phyloP scores from a whole-genome alignment of 2,888 invertebrate species.

The Lydus trimaculatus region DNA sequence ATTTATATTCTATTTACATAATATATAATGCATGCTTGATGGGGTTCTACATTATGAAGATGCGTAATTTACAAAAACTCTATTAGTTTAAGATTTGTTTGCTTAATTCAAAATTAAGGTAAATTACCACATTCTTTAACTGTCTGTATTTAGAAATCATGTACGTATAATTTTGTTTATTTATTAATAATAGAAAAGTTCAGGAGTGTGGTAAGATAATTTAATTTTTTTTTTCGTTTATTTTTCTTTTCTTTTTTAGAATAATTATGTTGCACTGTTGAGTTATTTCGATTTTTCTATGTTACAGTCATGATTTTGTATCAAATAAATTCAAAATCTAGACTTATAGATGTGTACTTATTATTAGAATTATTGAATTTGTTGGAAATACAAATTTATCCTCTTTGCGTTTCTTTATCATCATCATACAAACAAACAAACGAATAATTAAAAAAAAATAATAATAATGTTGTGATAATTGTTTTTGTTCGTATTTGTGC shows the following conservation, averaged over 20 bases:
- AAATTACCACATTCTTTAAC: neutral
- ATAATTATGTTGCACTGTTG: conserved; percentile 1
- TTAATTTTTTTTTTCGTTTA: no score
- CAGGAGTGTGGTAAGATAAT: conserved; percentile 1
- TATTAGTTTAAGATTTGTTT: neutral
- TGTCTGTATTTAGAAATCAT: neutral
- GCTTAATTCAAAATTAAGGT: neutral
- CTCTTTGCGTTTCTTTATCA: neutral
- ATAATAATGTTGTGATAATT: conserved; percentile 27
- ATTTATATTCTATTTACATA: neutral
- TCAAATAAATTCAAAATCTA: neutral
- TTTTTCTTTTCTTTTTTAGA: no score
- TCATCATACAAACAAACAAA: neutral
- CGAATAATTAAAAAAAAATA: conserved; percentile 14
- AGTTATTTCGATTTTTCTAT: neutral
- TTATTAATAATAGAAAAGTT: neutral
- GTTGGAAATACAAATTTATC: neutral
- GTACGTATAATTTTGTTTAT: neutral
- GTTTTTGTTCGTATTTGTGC: conserved; percentile 23
- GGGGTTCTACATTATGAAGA: neutral
- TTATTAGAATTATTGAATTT: neutral
- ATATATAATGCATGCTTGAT: conserved; percentile 5
- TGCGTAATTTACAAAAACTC: neutral
- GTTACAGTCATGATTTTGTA: neutral
- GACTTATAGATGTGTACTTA: conserved; percentile 12